A percentile compares a stretch with the other conserved stretches of the same genome.
phyloP scores from a whole-genome alignment of 2,113 vertebrate genomes.

The Barbus barbus region DNA sequence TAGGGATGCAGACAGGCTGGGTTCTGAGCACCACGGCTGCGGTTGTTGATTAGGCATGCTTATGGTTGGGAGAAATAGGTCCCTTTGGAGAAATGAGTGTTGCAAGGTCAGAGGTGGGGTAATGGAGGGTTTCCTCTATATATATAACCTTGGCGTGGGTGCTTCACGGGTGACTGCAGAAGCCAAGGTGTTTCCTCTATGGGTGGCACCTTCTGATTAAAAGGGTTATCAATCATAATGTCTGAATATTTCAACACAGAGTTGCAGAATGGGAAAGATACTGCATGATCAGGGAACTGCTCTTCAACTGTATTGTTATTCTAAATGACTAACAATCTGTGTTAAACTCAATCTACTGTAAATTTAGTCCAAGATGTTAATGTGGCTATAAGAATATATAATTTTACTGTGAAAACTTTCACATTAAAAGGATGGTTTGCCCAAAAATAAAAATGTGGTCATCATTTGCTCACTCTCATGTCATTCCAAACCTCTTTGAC shows the following conservation, averaged over 20 bases:
- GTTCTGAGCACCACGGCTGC: not conserved
- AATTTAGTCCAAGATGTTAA: not conserved
- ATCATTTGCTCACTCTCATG: not conserved
- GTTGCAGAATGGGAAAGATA: not conserved
- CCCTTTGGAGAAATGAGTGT: not conserved
- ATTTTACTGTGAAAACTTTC: not conserved
- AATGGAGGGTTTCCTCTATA: conserved; percentile 22
- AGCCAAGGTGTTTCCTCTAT: conserved; percentile 3
- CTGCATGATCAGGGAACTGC: not conserved
- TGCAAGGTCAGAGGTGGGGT: conserved; percentile 12
- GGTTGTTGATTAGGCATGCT: not conserved
- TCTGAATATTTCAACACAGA: not conserved
- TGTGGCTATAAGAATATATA: not conserved
- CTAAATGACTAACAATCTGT: not conserved
- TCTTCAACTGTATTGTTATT: conserved; percentile 1
- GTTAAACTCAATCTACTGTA: not conserved
- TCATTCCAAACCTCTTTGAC: not conserved
- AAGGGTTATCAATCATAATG: conserved; percentile 12
- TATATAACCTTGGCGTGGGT: conserved; percentile 8
- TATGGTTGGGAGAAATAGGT: not conserved
- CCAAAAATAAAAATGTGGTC: not conserved
- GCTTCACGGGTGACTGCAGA: not conserved
- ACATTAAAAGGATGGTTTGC: not conserved
- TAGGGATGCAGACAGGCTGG: not conserved
- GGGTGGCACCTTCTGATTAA: not conserved